Percentiles rank a stretch among this genome's conserved stretches.
These are phyloP conservation scores for Catocala sponsa DNA, from an alignment of 2,888 invertebrate genomes.

Conservation along the genomic window DNA sequence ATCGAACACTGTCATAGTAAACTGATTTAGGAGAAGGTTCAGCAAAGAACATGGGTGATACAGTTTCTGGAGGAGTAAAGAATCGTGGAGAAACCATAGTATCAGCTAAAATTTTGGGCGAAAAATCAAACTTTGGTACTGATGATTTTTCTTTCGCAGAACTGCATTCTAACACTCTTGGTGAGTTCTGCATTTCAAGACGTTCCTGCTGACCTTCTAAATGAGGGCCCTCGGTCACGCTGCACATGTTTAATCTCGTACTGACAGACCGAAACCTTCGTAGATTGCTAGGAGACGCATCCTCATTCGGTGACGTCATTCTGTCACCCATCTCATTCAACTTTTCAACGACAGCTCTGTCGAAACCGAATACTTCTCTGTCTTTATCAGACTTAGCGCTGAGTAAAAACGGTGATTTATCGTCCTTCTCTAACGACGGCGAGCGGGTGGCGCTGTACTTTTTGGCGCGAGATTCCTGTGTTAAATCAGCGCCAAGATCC, in stretches of 20 bases:
- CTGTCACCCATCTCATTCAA: conserved; percentile 60
- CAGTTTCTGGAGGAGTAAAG: conserved; percentile 81
- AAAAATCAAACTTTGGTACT: conserved; percentile 80
- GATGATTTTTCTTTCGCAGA: conserved; percentile 80
- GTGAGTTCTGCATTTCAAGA: conserved; percentile 80
- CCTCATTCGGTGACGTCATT: conserved; percentile 66
- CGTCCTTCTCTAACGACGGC: conserved; percentile 85
- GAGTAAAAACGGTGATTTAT: conserved; percentile 77
- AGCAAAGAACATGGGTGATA: conserved; percentile 79
- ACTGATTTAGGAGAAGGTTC: conserved; percentile 82
- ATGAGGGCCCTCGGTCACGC: conserved; percentile 67
- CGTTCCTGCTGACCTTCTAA: conserved; percentile 72
- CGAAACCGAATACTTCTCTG: conserved; percentile 80
- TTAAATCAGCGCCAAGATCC: conserved; percentile 72
- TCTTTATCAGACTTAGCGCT: conserved; percentile 72
- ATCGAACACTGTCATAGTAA: conserved; percentile 80
- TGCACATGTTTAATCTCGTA: conserved; percentile 78
- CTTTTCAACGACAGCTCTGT: conserved; percentile 66
- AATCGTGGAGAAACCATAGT: conserved; percentile 77
- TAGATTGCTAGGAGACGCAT: conserved; percentile 71
- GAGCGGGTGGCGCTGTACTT: conserved; percentile 83
- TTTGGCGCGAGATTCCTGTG: conserved; percentile 71
- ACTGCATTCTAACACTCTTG: conserved; percentile 75
- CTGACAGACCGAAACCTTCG: conserved; percentile 79
- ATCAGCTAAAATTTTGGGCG: conserved; percentile 77